phyloP scores from a whole-genome alignment of 2,113 vertebrate genomes.

The Jaculus jaculus region DNA sequence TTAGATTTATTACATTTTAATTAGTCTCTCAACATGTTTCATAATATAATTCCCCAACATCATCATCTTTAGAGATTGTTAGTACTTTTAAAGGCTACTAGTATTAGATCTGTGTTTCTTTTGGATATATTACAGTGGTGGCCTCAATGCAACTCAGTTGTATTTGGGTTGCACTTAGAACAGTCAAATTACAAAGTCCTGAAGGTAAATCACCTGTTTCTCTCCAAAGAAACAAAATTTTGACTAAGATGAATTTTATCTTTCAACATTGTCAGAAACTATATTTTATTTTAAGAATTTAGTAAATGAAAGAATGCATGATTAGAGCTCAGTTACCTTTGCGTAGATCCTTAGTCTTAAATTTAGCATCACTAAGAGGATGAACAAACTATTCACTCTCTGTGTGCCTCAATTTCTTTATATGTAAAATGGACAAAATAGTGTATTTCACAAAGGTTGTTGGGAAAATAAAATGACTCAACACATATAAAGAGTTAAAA shows the following conservation, averaged over 20 bases:
- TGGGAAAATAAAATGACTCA: constrained; percentile 37
- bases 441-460: not conserved
- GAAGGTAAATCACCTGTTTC: constrained; percentile 22
- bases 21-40: constrained; percentile 54
- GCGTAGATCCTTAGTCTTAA: not conserved
- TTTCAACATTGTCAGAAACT: constrained; percentile 40
- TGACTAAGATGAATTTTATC: constrained; percentile 40
- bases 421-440: constrained; percentile 4
- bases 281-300: constrained; percentile 40
- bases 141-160: constrained; percentile 45
- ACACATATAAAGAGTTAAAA: not conserved
- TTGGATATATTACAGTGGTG: constrained; percentile 13
- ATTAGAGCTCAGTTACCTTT: constrained; percentile 10
- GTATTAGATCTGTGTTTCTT: constrained; percentile 62
- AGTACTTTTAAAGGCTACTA: constrained; percentile 44
- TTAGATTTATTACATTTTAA: constrained; percentile 43
- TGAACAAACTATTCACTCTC: constrained; percentile 14
- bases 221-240: constrained; percentile 30
- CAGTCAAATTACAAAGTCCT: constrained; percentile 13
- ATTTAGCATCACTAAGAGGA: not conserved
- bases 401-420: constrained; percentile 5
- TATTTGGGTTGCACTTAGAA: constrained; percentile 66
- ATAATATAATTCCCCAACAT: constrained; percentile 8
- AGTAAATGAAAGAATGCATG: constrained; percentile 23
- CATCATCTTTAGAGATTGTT: constrained; percentile 40